phyloP scores from a whole-genome alignment of 35 echinoderm and acorn worm species.

The Ptychodera flava region DNA sequence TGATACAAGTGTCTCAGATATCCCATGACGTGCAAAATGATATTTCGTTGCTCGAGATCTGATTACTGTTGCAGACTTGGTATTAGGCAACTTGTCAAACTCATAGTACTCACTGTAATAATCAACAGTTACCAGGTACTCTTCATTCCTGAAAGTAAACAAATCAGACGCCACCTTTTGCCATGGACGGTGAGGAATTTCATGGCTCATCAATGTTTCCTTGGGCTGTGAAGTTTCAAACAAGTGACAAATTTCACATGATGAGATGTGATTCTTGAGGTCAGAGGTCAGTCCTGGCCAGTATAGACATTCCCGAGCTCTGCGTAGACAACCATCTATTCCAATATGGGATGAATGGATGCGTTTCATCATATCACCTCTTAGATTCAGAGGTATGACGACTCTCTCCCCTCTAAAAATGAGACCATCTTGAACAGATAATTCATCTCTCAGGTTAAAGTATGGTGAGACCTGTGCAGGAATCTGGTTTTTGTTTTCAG shows the following conservation, averaged over 20 bases:
- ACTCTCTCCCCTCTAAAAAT: conserved; percentile 2
- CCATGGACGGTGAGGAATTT: conserved; percentile 46
- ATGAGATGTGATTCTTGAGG: conserved; percentile 38
- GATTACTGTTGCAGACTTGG: conserved; percentile 30
- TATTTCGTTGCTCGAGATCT: too few relatives aligned
- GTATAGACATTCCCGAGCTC: conserved; percentile 50
- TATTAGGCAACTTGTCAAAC: conserved; percentile 41
- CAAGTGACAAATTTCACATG: conserved; percentile 38
- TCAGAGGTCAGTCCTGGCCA: conserved; percentile 56
- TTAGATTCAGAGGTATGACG: conserved; percentile 24
- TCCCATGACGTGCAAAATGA: conserved; percentile 20
- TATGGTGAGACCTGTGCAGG: conserved; percentile 13
- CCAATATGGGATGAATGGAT: conserved; percentile 37
- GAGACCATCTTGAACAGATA: conserved; percentile 43
- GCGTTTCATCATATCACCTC: conserved; percentile 30
- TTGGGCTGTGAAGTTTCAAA: conserved; percentile 22
- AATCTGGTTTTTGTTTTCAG: conserved; percentile 25
- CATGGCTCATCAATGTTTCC: conserved; percentile 52
- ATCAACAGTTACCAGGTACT: conserved; percentile 61
- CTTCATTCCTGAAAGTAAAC: conserved; percentile 24
- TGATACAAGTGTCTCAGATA: conserved; percentile 7
- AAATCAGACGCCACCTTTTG: conserved; percentile 53
- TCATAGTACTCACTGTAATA: conserved; percentile 64
- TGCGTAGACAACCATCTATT: conserved; percentile 41
- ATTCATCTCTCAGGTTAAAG: conserved; percentile 50